These are phyloP conservation scores for Drosophila varians DNA, from an alignment of 1,140 invertebrate genomes.

Conservation along the genomic window DNA sequence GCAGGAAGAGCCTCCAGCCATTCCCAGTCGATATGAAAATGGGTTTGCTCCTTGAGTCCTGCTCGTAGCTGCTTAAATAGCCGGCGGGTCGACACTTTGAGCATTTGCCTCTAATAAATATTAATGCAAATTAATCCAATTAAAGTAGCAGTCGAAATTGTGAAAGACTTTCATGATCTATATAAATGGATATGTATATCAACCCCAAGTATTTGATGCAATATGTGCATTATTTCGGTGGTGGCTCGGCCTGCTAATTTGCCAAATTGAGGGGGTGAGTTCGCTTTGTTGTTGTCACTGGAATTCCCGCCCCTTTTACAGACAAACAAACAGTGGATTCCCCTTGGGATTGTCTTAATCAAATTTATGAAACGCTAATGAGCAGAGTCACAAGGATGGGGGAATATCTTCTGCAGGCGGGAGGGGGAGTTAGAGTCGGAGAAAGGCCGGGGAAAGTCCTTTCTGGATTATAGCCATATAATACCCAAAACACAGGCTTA, in stretches of 20 bases:
- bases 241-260: conserved; percentile 66
- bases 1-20: not conserved
- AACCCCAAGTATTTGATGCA: conserved; percentile 40
- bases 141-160: conserved; percentile 77
- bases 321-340: conserved; percentile 46
- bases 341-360: conserved; percentile 78
- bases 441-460: conserved; percentile 6
- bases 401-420: not conserved
- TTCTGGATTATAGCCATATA: conserved; percentile 67
- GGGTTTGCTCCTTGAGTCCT: conserved; percentile 26
- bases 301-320: conserved; percentile 10
- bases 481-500: conserved; percentile 73
- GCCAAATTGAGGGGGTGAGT: conserved; percentile 60
- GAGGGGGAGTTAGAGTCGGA: not conserved
- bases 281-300: conserved; percentile 20
- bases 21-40: conserved; percentile 61
- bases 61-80: conserved; percentile 70
- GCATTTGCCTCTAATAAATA: conserved; percentile 78
- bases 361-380: conserved; percentile 82
- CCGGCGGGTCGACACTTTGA: conserved; percentile 40
- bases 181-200: conserved; percentile 34
- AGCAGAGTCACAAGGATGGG: conserved; percentile 46
- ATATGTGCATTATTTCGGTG: conserved; percentile 63
- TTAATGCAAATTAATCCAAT: conserved; percentile 82
- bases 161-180: conserved; percentile 67